Evolutionary conservation across 2,888 invertebrate genomes (phyloP), one percentile per base, ranked within the genome.

Genomic region (Coleophora deauratella): DNA sequence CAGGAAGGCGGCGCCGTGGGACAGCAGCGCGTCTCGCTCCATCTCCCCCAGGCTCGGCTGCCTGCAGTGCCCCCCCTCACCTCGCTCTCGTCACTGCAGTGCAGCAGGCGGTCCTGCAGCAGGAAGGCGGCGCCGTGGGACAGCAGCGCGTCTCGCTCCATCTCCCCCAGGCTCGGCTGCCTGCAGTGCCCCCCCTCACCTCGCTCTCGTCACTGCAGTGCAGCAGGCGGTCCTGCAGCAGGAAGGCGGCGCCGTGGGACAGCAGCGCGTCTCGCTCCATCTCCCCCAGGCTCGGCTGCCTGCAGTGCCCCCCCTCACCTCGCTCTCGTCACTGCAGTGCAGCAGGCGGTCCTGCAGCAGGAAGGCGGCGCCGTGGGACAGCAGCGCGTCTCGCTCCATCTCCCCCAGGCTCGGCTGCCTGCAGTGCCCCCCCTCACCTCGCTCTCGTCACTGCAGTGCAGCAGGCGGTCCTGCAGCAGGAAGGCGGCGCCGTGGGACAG

Each of bases 131-230:
- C 31, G 3, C 9, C 31, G 31, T 31, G 31, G 4, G 10, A n/a
- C 3, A 31, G 3, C 3, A 31, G 31, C 3, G 94, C 98, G 32
- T 91, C 97, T 98, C 78, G 89, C 31, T 31, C 31, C 31, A 31
- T 31, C 9, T 6, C 9, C 2, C 3, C 31, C 31, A 31, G 9
- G 10, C 31, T 31, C 3, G 10, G 28, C 28, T 28, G 7, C 28
- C 28, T n/a, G 31, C 2, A 31, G 31, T 9, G 3, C 31, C 31
- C 9, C 8, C 0, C 95, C 98, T 98, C 37, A 98, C 89, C 84
- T 98, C 98, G 98, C 98, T 98, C 86, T 98, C 98, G 47, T 98
- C 98, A 66, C 98, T 95, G 49, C 98, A 95, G 72, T 94, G 89
- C 30, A 66, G 62, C 0, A 66, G 64, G 0, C 65, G 63, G 0